phyloP scores from a whole-genome alignment of 2,113 vertebrate species.

The Lepus timidus region DNA sequence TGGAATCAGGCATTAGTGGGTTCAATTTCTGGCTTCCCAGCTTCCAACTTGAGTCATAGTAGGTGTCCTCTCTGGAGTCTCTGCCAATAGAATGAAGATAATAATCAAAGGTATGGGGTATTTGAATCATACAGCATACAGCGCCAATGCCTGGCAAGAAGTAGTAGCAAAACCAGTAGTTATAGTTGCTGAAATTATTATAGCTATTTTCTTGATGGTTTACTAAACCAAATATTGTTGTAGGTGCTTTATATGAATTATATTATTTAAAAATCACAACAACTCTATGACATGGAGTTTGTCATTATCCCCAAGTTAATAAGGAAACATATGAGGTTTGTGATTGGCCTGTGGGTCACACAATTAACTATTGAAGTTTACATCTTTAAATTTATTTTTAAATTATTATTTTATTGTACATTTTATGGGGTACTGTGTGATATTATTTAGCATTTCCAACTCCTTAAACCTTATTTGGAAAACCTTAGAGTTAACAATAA shows the following conservation, averaged over 20 bases:
- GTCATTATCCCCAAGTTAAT: neutral
- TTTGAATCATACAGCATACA: neutral
- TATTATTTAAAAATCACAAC: neutral
- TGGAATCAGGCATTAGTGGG: neutral
- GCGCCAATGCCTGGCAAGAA: neutral
- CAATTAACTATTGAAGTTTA: neutral
- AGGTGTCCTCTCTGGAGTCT: neutral
- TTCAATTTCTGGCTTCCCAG: neutral
- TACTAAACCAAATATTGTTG: neutral
- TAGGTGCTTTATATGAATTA: neutral
- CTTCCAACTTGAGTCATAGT: neutral
- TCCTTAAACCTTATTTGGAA: too few species aligned
- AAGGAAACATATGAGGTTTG: neutral
- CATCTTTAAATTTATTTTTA: too few species aligned
- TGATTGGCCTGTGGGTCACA: neutral
- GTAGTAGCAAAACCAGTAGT: neutral
- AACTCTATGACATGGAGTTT: neutral
- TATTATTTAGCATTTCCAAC: too few species aligned
- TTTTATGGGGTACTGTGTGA: too few species aligned
- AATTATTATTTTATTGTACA: too few species aligned
- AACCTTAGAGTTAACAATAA: too few species aligned
- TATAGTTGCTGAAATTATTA: neutral
- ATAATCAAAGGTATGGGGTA: neutral
- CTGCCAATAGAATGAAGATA: neutral
- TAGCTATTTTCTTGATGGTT: neutral